Conservation (phyloP, 2,113 vertebrate species). For the Climacteris rufus region DNA sequence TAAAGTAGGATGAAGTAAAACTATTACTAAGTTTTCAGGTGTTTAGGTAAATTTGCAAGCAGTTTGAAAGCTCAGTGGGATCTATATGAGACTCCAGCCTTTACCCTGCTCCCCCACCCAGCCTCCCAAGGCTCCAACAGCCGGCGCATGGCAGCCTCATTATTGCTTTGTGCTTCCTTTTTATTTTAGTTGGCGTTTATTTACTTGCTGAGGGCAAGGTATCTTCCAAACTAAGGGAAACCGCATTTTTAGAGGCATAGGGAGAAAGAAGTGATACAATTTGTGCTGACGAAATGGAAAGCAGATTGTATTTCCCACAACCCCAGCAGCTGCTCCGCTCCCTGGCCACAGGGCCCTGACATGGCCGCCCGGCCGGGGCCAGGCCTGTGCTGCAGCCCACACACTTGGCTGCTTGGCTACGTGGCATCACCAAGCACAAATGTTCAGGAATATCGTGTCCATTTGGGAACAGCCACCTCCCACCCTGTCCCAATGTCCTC, state of each 20-base stretch:
- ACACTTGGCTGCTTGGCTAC: not conserved
- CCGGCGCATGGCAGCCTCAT: not conserved
- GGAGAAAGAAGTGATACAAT: not conserved
- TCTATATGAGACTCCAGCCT: not conserved
- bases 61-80: not conserved
- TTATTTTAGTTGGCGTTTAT: slow-evolving; percentile 58
- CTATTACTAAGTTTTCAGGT: not conserved
- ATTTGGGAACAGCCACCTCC: not conserved
- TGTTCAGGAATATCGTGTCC: not conserved
- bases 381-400: not conserved
- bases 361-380: not conserved
- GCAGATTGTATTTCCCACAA: not conserved
- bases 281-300: slow-evolving; percentile 45
- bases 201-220: slow-evolving; percentile 52
- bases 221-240: slow-evolving; percentile 34
- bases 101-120: not conserved
- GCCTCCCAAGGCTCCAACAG: not conserved
- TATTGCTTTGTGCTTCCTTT: slow-evolving; percentile 19
- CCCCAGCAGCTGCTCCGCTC: not conserved
- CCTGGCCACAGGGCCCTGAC: not conserved
- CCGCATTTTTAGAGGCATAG: not conserved
- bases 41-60: not conserved
- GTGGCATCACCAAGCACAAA: not conserved
- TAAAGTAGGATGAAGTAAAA: not conserved
- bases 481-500: not conserved